Evolutionary conservation across 2,113 vertebrate species (phyloP), one percentile per base, ranked within the genome.

Genomic region (Probosciger aterrimus): DNA sequence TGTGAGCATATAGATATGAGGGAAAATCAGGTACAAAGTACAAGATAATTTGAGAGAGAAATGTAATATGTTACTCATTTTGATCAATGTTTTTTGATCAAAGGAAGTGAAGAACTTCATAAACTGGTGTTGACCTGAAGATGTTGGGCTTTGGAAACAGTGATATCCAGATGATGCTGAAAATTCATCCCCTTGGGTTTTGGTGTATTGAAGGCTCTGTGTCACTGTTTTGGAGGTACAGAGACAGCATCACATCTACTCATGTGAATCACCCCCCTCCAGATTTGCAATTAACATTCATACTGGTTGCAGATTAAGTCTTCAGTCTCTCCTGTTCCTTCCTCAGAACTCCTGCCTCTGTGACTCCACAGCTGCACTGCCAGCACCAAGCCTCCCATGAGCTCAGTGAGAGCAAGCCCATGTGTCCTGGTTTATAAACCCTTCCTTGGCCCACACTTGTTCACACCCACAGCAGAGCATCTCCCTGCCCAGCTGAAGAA

Each of bases 91-190:
- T 20, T 71, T 31, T 59, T 24, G 53, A 44, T 33, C 55, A 52
- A 92, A 70, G 5, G 23, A 74, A 84, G 28, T 55, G 9, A 60
- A 83, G 73, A 86, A 24, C 7, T 31, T 68, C 2, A 28, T 52
- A 19, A 33, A 75, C 77, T 67, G 63, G 7, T 59, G 59, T 35
- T 25, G 37, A 52, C 6, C 16, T 18, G 11, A 91, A 64, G 23
- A 50, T 4, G 0, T 5, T 7, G 5, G 0, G 3, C 70, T 89
- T 60, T 69, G 11, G 6, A 63, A 35, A 53, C 14, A 65, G 12
- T 2, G 0, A n/a, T 31, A 25, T 41, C 15, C 22, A 18, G 22
- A 25, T 27, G 52, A 46, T 53, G 43, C 5, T 2, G 1, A n/a
- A n/a, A n/a, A n/a, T n/a, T n/a, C n/a, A 69, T 55, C 46, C 13